Evolutionary conservation across 2,888 invertebrate species (phyloP).

Genomic region (Argyra leucocephala): DNA sequence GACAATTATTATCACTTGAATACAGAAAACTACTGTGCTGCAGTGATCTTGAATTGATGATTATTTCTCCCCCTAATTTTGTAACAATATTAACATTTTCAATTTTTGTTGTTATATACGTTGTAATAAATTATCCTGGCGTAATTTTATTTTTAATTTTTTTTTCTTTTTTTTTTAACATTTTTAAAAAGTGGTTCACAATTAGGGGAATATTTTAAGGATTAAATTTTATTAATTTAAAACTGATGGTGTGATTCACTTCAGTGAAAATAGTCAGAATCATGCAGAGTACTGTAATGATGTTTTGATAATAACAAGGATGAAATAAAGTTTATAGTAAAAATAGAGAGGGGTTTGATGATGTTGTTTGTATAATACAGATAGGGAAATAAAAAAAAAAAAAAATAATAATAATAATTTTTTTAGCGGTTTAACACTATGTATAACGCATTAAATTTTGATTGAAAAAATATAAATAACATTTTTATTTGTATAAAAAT

Average conservation of each 20-base stretch:
- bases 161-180: not conserved
- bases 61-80: not conserved
- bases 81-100: not conserved
- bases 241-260: too few relatives aligned
- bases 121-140: not conserved
- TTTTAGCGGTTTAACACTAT: conserved; percentile 3
- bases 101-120: not conserved
- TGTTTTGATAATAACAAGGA: too few relatives aligned
- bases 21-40: not conserved
- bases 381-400: not conserved
- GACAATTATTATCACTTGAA: not conserved
- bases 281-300: too few relatives aligned
- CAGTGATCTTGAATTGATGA: not conserved
- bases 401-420: not conserved
- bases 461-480: not conserved
- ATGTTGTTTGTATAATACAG: not conserved
- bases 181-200: not conserved
- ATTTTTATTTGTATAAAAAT: not conserved
- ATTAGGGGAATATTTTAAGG: not conserved
- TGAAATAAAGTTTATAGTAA: too few relatives aligned
- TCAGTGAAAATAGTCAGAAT: too few relatives aligned
- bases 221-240: not conserved
- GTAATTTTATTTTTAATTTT: not conserved
- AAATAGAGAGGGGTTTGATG: too few relatives aligned
- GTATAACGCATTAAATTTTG: not conserved